Conservation (phyloP, 2,113 vertebrate genomes). For the Cynopterus brachyotis region DNA sequence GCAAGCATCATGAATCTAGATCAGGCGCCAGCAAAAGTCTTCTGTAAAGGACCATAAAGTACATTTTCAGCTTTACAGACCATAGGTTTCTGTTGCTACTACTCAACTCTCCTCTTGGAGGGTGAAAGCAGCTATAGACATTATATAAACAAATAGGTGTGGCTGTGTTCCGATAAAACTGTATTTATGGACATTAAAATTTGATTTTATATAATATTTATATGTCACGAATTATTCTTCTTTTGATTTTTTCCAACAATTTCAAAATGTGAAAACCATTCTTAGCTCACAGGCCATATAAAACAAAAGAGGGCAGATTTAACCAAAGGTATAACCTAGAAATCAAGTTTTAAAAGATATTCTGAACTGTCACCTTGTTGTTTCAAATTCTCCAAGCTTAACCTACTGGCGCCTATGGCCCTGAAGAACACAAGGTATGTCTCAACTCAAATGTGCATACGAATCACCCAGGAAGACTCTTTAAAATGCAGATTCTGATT, state of each 20-base stretch:
- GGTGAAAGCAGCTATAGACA: not conserved
- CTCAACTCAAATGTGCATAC: not conserved
- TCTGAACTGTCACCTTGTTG: not conserved
- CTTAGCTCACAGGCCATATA: not conserved
- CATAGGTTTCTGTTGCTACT: not conserved
- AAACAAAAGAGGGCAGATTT: not conserved
- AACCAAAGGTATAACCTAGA: not conserved
- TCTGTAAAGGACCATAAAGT: not conserved
- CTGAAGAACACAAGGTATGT: not conserved
- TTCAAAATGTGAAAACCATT: not conserved
- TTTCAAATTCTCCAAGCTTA: not conserved
- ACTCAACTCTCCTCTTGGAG: not conserved
- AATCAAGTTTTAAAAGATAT: not conserved
- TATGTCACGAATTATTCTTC: not conserved
- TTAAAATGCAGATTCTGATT: not conserved
- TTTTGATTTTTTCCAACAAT: not conserved
- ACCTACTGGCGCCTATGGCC: not conserved
- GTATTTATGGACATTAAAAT: not conserved
- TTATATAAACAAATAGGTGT: not conserved
- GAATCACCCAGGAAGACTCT: not conserved
- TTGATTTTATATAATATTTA: not conserved
- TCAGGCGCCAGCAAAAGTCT: not conserved
- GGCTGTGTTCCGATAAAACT: not conserved
- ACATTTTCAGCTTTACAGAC: not conserved
- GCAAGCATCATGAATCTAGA: not conserved